Conservation (phyloP, 2,888 invertebrate genomes). For the Mythimna vitellina region DNA sequence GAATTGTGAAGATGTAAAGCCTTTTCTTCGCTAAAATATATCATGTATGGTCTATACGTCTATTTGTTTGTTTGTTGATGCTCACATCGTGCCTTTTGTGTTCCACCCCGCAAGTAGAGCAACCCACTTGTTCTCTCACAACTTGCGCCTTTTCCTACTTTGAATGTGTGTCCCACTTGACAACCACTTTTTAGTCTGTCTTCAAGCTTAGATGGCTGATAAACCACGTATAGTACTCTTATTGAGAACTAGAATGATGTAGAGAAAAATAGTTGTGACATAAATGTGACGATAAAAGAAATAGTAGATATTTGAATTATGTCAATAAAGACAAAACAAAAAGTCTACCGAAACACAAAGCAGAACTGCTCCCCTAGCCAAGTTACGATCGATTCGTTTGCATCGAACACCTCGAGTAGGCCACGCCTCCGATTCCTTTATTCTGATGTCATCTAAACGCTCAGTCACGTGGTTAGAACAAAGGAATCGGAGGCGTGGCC, state of each 20-base stretch:
- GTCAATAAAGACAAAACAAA: no score
- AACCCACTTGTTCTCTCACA: slow-evolving; percentile 31
- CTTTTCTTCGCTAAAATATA: not conserved
- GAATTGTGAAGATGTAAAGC: not conserved
- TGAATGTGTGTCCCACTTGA: slow-evolving; percentile 24
- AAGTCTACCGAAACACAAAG: no score
- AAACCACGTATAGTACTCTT: slow-evolving; percentile 27
- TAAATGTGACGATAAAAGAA: not conserved
- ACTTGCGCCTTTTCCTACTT: slow-evolving; percentile 34
- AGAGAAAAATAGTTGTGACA: not conserved
- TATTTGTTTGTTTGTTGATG: slow-evolving; percentile 34
- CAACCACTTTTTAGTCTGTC: slow-evolving; percentile 15
- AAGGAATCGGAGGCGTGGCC: no score
- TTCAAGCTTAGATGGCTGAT: slow-evolving; percentile 41
- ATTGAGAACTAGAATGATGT: not conserved
- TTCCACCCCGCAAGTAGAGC: slow-evolving; percentile 37
- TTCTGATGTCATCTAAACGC: no score
- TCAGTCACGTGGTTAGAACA: no score
- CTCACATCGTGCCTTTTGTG: slow-evolving; percentile 46
- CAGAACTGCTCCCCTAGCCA: no score
- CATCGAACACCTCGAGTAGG: no score
- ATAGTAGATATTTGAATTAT: not conserved
- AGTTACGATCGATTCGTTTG: no score
- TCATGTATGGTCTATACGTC: not conserved
- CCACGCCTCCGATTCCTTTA: no score